Percentiles rank a stretch among this genome's conserved stretches.
Conservation (phyloP, 2,797 vertebrate species). For the Molossus molossus region DNA sequence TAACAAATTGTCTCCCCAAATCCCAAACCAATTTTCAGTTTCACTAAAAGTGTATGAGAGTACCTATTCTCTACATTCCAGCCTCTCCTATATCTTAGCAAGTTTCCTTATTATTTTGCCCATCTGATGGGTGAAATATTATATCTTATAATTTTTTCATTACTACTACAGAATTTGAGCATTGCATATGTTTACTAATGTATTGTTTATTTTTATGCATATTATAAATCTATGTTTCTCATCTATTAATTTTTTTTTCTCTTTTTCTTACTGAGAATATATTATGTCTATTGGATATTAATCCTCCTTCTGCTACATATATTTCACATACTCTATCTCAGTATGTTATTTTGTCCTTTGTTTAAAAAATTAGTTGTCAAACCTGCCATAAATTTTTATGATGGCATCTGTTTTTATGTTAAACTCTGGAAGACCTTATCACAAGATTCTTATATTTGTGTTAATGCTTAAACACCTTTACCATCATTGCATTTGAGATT, state of each 20-base stretch:
- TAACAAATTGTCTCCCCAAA: neutral
- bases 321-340: neutral
- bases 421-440: neutral
- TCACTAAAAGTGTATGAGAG: neutral
- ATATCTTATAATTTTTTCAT: neutral
- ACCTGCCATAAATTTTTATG: neutral
- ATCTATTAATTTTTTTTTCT: constrained; percentile 29
- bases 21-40: neutral
- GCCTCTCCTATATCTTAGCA: neutral
- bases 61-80: neutral
- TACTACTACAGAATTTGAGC: neutral
- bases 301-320: neutral
- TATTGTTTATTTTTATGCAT: constrained; percentile 5
- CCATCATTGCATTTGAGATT: neutral
- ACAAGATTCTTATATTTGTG: constrained; percentile 31
- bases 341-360: constrained; percentile 39
- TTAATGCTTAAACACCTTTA: constrained; percentile 25
- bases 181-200: neutral
- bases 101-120: neutral
- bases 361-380: neutral
- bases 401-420: neutral
- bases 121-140: neutral
- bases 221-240: neutral
- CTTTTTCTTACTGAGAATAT: neutral
- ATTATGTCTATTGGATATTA: neutral